phyloP scores from a whole-genome alignment of 1,140 invertebrate species.

The Nylanderia fulva region DNA sequence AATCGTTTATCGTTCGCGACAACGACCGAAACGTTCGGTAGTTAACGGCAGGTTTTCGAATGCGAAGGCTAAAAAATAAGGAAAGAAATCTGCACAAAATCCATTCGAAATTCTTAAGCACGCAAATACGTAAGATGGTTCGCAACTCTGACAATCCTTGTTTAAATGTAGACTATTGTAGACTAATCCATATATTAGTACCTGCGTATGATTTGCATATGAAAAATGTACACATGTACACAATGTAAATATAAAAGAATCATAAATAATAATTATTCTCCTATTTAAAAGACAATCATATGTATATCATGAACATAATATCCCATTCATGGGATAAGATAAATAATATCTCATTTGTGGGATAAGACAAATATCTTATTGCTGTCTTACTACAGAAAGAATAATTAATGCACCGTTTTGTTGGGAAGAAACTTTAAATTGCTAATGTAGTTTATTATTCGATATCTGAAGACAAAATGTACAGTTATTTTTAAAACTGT shows the following conservation, averaged over 20 bases:
- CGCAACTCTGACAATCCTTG: neutral
- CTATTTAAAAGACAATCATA: neutral
- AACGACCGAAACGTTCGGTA: neutral
- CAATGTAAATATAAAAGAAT: neutral
- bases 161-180: no score
- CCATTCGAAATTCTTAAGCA: neutral
- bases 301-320: neutral
- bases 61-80: neutral
- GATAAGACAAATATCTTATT: neutral
- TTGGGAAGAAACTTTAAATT: neutral
- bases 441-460: neutral
- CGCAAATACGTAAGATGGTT: neutral
- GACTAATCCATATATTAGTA: neutral
- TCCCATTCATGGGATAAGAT: neutral
- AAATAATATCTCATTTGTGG: neutral
- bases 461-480: neutral
- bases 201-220: neutral
- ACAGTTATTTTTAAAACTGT: no score
- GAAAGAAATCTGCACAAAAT: neutral
- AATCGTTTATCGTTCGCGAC: neutral
- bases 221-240: neutral
- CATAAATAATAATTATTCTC: neutral
- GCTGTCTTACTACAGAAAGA: neutral
- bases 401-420: neutral
- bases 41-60: neutral